Conservation (phyloP, 2,797 vertebrate species). For the Salarias fasciatus region DNA sequence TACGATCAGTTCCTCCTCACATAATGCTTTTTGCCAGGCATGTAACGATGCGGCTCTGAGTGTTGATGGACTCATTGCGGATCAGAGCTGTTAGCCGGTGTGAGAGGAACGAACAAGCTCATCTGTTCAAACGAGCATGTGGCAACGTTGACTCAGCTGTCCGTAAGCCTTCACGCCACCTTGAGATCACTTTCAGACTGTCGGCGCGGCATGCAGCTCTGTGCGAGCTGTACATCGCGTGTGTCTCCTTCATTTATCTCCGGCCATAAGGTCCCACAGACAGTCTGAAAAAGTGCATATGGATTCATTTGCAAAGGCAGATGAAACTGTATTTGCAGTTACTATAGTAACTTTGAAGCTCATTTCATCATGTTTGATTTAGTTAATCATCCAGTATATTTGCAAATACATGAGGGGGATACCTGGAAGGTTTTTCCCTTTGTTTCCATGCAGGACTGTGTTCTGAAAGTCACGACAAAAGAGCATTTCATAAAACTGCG, state of each 20-base stretch:
- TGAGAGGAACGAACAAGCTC: constrained; percentile 44
- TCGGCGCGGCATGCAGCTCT: constrained; percentile 5
- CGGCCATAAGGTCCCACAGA: constrained; percentile 3
- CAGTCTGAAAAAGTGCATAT: neutral
- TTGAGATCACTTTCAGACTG: constrained; percentile 37
- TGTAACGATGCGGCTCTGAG: constrained; percentile 39
- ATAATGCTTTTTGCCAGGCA: constrained; percentile 36
- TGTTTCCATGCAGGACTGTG: constrained; percentile 2
- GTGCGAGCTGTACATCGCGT: constrained; percentile 16
- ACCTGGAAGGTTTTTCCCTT: neutral
- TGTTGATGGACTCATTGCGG: constrained; percentile 48
- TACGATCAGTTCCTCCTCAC: constrained; percentile 19
- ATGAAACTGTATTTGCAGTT: no score
- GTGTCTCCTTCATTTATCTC: constrained; percentile 24
- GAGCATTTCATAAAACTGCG: neutral
- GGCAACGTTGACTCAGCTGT: constrained; percentile 63
- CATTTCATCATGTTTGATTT: no score
- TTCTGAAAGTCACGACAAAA: neutral
- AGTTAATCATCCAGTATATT: no score
- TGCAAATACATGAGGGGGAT: neutral
- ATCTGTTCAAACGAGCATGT: constrained; percentile 55
- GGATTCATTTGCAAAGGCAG: neutral
- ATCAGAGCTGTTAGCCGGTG: constrained; percentile 45
- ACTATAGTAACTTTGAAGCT: no score
- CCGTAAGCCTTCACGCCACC: constrained; percentile 44